Base-by-base conservation (phyloP, 2,797 vertebrate genomes). In the Dendrocincla fuliginosa region DNA sequence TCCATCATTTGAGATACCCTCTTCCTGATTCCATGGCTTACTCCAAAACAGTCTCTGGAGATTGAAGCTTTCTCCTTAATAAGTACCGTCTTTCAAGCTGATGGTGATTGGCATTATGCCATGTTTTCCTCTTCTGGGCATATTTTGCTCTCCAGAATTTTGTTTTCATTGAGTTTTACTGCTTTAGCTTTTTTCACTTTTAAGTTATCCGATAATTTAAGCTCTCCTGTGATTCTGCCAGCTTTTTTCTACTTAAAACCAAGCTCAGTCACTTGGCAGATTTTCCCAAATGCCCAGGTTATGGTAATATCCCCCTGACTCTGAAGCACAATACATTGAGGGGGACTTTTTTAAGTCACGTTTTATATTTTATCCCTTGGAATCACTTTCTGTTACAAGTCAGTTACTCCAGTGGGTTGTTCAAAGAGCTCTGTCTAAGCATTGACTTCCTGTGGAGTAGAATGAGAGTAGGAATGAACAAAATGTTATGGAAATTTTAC, bases 141-240 rank as follows among this genome's bases (percentile, higher is more conserved):
- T 65, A 42, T 94, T 96, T 93, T 49, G 83, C 24, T 82, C 74
- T 95, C 82, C 17, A 89, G 17, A 95, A 46, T 94, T 96, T 97
- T 95, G 89, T 96, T 97, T 96, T 97, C 94, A 86, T 91, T 97
- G 94, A 90, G 93, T 96, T 97, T 96, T 93, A 86, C 76, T 67
- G 76, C 83, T 97, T 95, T 93, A 88, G 59, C 46, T 88, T 95
- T 90, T 92, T 92, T 96, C 85, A 44, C 79, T 89, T 94, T 83
- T 67, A 77, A 82, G 39, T 94, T 96, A 71, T 94, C 70, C 78
- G 93, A 92, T 95, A 96, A 89, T 78, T 92, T 92, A 95, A 91
- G 25, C 76, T 85, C 89, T 89, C 73, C 41, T 84, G 71, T 79
- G 95, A 93, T 93, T 84, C 92, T 80, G 75, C 73, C 69, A 96